These are phyloP conservation scores for Pelmatolapia mariae DNA, from an alignment of 2,113 vertebrate species.

Conservation along the genomic window DNA sequence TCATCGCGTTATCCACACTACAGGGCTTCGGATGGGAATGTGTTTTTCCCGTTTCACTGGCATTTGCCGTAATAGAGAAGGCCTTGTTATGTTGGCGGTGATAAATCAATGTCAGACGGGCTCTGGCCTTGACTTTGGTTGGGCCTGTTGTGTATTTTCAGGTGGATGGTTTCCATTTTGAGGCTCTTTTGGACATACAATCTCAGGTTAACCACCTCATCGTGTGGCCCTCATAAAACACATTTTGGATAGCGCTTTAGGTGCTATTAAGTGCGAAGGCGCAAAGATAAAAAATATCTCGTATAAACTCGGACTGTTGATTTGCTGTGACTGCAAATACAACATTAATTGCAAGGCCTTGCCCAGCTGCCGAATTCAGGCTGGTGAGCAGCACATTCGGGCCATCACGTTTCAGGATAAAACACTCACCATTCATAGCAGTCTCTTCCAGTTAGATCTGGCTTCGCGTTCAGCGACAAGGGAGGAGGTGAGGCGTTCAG, in stretches of 20 bases:
- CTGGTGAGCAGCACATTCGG: neutral
- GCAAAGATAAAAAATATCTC: neutral
- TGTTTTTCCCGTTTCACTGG: neutral
- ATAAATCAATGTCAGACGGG: neutral
- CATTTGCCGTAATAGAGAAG: neutral
- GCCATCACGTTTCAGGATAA: neutral
- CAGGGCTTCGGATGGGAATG: neutral
- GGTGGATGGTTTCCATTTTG: neutral
- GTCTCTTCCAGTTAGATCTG: conserved; percentile 34
- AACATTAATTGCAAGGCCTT: neutral
- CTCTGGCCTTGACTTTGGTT: neutral
- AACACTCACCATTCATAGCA: conserved; percentile 13
- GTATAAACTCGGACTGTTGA: neutral
- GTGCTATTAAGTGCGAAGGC: neutral
- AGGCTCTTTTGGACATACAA: neutral
- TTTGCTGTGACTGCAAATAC: neutral
- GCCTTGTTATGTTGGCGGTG: neutral
- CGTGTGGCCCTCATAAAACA: neutral
- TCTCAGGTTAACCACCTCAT: neutral
- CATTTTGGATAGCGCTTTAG: neutral
- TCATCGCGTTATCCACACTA: neutral
- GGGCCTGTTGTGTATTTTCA: neutral
- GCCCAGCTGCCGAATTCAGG: neutral
- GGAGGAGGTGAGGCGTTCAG: conserved; percentile 35
- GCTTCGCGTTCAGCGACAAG: conserved; percentile 7